Evolutionary conservation across 2,797 vertebrate species (phyloP).

Genomic region (Petrocephalus schoutedeni): DNA sequence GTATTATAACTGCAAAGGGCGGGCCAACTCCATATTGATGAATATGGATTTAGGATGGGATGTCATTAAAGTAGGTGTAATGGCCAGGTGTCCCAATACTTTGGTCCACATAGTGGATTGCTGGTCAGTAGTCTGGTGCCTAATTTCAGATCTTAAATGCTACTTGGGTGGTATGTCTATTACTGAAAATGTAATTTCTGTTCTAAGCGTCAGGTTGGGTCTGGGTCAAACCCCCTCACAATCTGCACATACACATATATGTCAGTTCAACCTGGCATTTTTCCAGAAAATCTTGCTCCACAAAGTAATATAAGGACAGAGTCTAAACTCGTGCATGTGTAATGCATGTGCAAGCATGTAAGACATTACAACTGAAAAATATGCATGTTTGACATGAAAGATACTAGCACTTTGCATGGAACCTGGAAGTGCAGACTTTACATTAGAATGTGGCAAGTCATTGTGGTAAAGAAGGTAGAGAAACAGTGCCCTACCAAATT

Average conservation of each 20-base stretch:
- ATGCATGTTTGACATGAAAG: slow-evolving; percentile 13
- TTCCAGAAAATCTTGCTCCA: not conserved
- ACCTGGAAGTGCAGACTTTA: not conserved
- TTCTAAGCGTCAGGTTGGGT: not conserved
- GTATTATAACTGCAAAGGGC: not conserved
- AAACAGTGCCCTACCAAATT: not conserved
- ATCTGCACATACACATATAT: not conserved
- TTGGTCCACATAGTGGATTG: not conserved
- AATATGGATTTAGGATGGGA: not conserved
- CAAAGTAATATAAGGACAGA: slow-evolving; percentile 1
- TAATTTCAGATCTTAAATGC: slow-evolving; percentile 8
- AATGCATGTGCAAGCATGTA: slow-evolving; percentile 17
- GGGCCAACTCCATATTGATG: not conserved
- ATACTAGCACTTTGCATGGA: slow-evolving; percentile 2
- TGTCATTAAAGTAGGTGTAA: not conserved
- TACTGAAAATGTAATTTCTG: not conserved
- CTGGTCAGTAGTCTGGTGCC: not conserved
- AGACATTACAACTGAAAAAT: not conserved
- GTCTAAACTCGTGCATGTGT: slow-evolving; percentile 14
- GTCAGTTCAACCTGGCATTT: not conserved
- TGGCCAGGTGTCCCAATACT: not conserved
- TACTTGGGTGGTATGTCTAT: not conserved
- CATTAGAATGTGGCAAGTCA: not conserved
- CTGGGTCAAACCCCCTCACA: not conserved
- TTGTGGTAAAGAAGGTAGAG: not conserved